Evolutionary conservation across 1,140 invertebrate species (phyloP).

Genomic region (Cyrtorhinus lividipennis): DNA sequence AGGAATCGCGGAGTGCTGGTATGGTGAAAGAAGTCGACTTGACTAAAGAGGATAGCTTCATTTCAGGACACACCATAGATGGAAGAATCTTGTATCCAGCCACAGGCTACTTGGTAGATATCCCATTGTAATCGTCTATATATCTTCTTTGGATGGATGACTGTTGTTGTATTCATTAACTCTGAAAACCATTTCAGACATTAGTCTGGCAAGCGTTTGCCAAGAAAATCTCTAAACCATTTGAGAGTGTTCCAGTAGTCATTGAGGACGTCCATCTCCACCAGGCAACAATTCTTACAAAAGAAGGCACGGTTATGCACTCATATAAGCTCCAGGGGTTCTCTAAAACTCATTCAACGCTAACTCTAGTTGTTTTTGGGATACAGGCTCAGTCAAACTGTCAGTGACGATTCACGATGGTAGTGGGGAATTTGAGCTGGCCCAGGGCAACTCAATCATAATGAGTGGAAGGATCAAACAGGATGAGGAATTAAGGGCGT

Average conservation of each 20-base stretch:
- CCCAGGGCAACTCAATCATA: constrained; percentile 64
- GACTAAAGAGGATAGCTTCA: constrained; percentile 57
- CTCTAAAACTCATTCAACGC: no score
- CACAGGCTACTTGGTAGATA: constrained; percentile 73
- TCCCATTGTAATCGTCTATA: neutral
- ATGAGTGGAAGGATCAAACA: constrained; percentile 36
- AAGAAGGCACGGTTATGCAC: constrained; percentile 45
- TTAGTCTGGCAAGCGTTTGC: constrained; percentile 88
- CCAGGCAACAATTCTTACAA: constrained; percentile 79
- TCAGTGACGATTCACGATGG: constrained; percentile 75
- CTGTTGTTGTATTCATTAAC: neutral
- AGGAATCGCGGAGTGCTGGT: no score
- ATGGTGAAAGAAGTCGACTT: constrained; percentile 40
- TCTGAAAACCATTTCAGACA: no score
- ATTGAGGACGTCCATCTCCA: constrained; percentile 80
- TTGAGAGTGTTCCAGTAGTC: constrained; percentile 64
- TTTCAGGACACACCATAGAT: constrained; percentile 84
- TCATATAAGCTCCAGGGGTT: no score
- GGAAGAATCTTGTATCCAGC: constrained; percentile 88
- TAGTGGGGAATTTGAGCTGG: constrained; percentile 82
- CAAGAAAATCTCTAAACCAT: constrained; percentile 60
- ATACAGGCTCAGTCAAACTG: constrained; percentile 56
- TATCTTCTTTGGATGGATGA: neutral
- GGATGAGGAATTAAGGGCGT: neutral
- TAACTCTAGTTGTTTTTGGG: constrained; percentile 20